A percentile compares a stretch with the other conserved stretches of the same genome.
phyloP scores from a whole-genome alignment of 2,888 invertebrate species.

The Dyspetes luteomarginatus region DNA sequence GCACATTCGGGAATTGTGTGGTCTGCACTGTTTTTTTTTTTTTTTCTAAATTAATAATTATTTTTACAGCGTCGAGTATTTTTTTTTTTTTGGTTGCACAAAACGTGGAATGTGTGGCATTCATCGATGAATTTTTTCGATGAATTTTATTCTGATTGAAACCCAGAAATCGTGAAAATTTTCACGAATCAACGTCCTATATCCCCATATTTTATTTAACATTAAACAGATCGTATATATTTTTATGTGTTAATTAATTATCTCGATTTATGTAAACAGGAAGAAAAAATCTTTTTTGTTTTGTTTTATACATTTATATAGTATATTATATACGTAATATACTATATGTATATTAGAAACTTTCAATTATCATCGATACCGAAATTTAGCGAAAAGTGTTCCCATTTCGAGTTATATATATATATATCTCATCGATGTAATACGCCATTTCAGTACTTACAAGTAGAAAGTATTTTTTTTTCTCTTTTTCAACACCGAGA shows the following conservation, averaged over 20 bases:
- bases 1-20: slow-evolving; percentile 69
- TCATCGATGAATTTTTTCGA: slow-evolving; percentile 18
- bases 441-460: background rate
- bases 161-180: background rate
- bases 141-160: slow-evolving; percentile 9
- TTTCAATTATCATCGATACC: slow-evolving; percentile 38
- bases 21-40: no score
- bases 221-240: slow-evolving; percentile 32
- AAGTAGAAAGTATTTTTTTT: background rate
- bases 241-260: background rate
- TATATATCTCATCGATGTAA: background rate
- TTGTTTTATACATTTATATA: slow-evolving; percentile 11
- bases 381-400: slow-evolving; percentile 36
- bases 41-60: slow-evolving; percentile 61
- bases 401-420: slow-evolving; percentile 3
- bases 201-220: slow-evolving; percentile 17
- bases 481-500: background rate
- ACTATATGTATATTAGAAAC: slow-evolving; percentile 32
- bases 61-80: slow-evolving; percentile 48
- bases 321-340: slow-evolving; percentile 29
- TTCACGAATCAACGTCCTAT: background rate
- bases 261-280: slow-evolving; percentile 5
- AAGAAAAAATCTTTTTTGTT: no score
- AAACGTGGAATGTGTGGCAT: slow-evolving; percentile 20
- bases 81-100: slow-evolving; percentile 14